Evolutionary conservation across 2,888 invertebrate genomes (phyloP).

Genomic region (Limnephilus auricula): DNA sequence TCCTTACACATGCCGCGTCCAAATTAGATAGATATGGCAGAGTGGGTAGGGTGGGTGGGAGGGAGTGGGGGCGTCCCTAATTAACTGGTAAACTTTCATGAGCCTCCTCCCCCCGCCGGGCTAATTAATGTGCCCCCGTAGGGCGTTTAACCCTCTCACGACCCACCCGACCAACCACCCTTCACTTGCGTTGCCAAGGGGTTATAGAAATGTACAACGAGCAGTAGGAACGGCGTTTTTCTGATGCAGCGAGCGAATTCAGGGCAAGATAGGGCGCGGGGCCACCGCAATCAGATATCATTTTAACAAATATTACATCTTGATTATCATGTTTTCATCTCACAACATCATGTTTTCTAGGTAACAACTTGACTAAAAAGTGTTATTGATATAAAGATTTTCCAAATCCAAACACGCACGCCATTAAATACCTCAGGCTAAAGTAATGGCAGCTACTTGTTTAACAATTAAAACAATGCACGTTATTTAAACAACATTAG

Average conservation of each 20-base stretch:
- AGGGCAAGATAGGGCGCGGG: not conserved
- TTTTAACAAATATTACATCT: not conserved
- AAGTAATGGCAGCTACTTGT: not conserved
- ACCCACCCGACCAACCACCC: constrained; percentile 53
- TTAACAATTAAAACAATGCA: not conserved
- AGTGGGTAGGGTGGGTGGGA: constrained; percentile 62
- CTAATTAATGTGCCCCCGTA: constrained; percentile 77
- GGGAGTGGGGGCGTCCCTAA: constrained; percentile 72
- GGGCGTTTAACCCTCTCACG: constrained; percentile 68
- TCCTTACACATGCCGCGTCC: constrained; percentile 65
- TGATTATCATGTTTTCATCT: not conserved
- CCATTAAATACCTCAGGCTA: not conserved
- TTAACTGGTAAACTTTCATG: constrained; percentile 79
- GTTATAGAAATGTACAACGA: constrained; percentile 42
- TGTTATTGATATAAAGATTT: not conserved
- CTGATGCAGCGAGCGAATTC: constrained; percentile 28
- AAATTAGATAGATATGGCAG: constrained; percentile 62
- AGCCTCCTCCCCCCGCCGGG: constrained; percentile 70
- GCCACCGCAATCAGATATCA: not conserved
- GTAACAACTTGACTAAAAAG: not conserved
- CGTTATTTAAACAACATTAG: not conserved
- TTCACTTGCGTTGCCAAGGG: constrained; percentile 38
- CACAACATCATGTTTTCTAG: not conserved
- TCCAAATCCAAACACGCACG: not conserved
- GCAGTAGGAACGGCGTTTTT: not conserved